Evolutionary conservation across 2,113 vertebrate species (phyloP), one percentile per base, ranked within the genome.

Genomic region (Mola mola): DNA sequence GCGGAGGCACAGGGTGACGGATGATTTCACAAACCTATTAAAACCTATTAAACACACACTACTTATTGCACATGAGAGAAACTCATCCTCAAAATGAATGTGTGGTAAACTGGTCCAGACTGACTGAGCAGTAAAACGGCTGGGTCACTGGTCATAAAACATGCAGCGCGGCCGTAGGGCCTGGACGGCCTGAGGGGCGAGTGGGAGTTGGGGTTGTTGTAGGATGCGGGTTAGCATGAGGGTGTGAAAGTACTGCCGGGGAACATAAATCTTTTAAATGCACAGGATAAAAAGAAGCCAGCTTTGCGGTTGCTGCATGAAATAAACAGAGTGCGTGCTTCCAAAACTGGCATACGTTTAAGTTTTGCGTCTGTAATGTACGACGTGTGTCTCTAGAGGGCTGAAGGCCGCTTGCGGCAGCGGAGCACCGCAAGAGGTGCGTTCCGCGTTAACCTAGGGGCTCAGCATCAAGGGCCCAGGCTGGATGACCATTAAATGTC

Each of bases 361-460:
- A n/a, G 49, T 60, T 17, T 57, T 31, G 12, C 47, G 10, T 57
- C 19, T n/a, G 41, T 46, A 15, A 22, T 28, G 24, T 63, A 5
- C 21, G 44, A 28, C 4, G 26, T 42, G 36, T 5, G 38, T 64
- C 33, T 66, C 6, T 34, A 4, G 41, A 47, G 47, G 2, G 43
- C 16, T 12, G 41, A 8, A 22, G 38, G n/a, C 29, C 29, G 33
- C 61, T 63, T 37, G 59, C 53, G 72, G 57, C 12, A 40, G 26
- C 64, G 10, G 40, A 21, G 10, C 15, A 24, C 51, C 8, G 58
- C 79, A 88, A 77, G 72, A 73, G 76, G 51, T 52, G 74, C 15
- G 83, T 85, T 88, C 83, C 73, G 13, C 43, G 4, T 88, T 89
- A 88, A 89, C 81, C 87, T 60, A 7, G 0, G 16, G 46, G 71